Base-by-base conservation (phyloP, 2,888 invertebrate species). In the Morpho achilles region DNA sequence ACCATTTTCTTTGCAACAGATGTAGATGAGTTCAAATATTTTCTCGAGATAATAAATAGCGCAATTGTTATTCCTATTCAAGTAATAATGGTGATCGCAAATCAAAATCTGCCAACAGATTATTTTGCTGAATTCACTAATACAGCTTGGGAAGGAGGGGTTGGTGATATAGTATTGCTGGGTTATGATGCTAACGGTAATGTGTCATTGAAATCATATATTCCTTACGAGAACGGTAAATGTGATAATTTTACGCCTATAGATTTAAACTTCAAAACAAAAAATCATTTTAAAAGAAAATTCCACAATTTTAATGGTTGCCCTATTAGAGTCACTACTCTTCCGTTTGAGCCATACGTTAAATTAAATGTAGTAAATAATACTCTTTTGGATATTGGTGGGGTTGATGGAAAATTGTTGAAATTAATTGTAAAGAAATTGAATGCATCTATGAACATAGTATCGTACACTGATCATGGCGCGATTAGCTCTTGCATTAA, bases 251-350 rank as follows among this genome's bases (percentile, higher is more conserved):
- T 65, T 23, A 67, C 69, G 7, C 75, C 82, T 2, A 66, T 78
- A 3, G 43, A 54, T 51, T 49, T 81, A 43, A 65, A 68, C 5
- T 7, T 46, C 10, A 59, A 69, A 7, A 51, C 32, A 10, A 56
- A 64, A 22, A 60, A 67, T 7, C 64, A 73, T 43, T 83, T 80
- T 67, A 73, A 75, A 3, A 73, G 65, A 44, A 86, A 84, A 62
- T 80, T 74, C 56, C 59, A 44, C 1, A 79, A 84, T 63, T 83
- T 82, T 56, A 61, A 80, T 46, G 68, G 72, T 43, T 86, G 85
- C 61, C 75, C 78, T 4, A 68, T 82, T 3, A 74, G 65, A 67
- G 61, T 71, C 0, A 68, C 71, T 7, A 50, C 73, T 8, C 43
- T 76, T 16, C 63, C 73, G 22, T 63, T 71, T 42, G 42, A 64